Evolutionary conservation across 2,113 vertebrate genomes (phyloP).

Genomic region (Theristicus caerulescens): DNA sequence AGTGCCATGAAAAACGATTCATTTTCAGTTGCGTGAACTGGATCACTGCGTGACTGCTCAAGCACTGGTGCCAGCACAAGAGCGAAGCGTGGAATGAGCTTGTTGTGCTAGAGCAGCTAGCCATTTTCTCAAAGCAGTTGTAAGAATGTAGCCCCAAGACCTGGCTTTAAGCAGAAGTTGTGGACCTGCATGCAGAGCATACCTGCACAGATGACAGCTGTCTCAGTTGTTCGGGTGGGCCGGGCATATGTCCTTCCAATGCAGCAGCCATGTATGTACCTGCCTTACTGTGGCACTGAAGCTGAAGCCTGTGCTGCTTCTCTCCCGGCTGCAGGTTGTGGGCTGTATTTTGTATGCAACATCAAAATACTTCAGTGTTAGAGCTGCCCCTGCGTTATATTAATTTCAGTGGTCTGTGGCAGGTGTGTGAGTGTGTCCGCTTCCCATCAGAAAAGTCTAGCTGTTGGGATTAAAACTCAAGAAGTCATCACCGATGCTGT

Average conservation of each 20-base stretch:
- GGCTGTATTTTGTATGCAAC: neutral
- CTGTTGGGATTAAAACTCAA: neutral
- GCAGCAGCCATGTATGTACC: neutral
- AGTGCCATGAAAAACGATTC: rapidly evolving
- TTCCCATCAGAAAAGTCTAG: neutral
- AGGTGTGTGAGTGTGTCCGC: neutral
- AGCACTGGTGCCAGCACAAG: no score
- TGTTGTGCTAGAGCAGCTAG: neutral
- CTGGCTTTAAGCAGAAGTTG: neutral
- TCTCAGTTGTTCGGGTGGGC: neutral
- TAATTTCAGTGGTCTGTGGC: neutral
- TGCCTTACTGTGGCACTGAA: neutral
- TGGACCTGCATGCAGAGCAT: neutral
- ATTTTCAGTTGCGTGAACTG: neutral
- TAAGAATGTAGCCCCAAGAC: neutral
- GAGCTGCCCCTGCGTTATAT: neutral
- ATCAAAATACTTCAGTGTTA: neutral
- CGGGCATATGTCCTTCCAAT: rapidly evolving
- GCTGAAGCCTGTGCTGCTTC: neutral
- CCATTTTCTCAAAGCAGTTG: neutral
- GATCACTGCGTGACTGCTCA: neutral
- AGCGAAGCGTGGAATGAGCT: neutral
- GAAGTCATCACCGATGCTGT: neutral
- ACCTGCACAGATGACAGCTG: neutral
- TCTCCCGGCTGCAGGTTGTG: neutral